Conservation (phyloP, 2,113 vertebrate species). For the Carollia perspicillata region DNA sequence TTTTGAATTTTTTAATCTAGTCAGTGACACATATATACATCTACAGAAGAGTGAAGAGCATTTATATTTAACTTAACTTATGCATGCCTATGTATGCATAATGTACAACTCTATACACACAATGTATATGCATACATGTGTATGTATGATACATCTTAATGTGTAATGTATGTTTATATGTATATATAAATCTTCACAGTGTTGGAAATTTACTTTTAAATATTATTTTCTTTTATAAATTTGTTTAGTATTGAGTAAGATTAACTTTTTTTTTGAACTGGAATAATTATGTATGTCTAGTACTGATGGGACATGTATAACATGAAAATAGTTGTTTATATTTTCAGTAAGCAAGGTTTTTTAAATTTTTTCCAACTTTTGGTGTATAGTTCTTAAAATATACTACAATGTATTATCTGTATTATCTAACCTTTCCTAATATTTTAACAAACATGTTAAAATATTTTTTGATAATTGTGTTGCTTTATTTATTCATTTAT, state of each 20-base stretch:
- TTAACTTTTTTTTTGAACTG: too few species aligned
- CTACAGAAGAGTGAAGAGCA: background rate
- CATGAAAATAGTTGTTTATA: too few species aligned
- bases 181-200: too few species aligned
- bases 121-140: background rate
- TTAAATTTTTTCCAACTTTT: background rate
- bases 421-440: background rate
- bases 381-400: background rate
- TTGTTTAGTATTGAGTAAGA: too few species aligned
- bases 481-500: background rate
- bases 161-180: background rate
- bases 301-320: too few species aligned
- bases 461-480: background rate
- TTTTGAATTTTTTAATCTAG: background rate
- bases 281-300: too few species aligned
- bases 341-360: background rate
- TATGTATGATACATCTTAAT: too few species aligned
- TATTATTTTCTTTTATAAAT: too few species aligned
- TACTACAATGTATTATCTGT: rapidly evolving
- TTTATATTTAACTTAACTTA: background rate
- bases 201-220: too few species aligned
- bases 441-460: background rate
- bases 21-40: background rate
- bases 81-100: background rate
- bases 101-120: background rate